Evolutionary conservation across 2,113 vertebrate species (phyloP).

Genomic region (Heterotilapia buettikoferi): DNA sequence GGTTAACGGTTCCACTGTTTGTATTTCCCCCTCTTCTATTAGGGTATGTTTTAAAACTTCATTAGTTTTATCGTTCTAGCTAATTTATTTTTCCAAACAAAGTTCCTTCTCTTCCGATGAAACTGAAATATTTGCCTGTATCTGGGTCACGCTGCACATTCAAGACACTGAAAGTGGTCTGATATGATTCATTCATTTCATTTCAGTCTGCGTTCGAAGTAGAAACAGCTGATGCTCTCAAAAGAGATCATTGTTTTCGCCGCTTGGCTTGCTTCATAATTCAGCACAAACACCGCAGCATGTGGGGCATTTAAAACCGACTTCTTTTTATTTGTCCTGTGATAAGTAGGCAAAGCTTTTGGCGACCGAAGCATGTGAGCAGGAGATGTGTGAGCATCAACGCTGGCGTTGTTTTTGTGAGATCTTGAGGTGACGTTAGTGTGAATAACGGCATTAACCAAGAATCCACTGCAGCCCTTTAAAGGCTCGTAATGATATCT

Average conservation of each 20-base stretch:
- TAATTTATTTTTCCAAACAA: neutral
- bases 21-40: neutral
- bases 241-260: slow-evolving; percentile 27
- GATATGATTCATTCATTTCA: slow-evolving; percentile 1
- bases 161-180: neutral
- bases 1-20: neutral
- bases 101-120: neutral
- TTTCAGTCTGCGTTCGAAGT: neutral
- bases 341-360: slow-evolving; percentile 1
- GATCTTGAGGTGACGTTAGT: neutral
- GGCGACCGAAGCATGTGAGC: slow-evolving; percentile 20
- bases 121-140: neutral
- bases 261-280: neutral
- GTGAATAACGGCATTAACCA: neutral
- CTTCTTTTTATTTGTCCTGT: neutral
- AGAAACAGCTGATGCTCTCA: slow-evolving; percentile 18
- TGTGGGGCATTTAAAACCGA: slow-evolving; percentile 13
- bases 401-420: neutral
- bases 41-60: neutral
- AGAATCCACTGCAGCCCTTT: neutral
- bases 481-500: neutral
- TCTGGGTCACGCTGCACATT: neutral
- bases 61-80: neutral
- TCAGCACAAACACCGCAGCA: neutral
- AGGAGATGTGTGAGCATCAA: neutral